Evolutionary conservation across 2,888 invertebrate species (phyloP).

Genomic region (Torymus texanus): DNA sequence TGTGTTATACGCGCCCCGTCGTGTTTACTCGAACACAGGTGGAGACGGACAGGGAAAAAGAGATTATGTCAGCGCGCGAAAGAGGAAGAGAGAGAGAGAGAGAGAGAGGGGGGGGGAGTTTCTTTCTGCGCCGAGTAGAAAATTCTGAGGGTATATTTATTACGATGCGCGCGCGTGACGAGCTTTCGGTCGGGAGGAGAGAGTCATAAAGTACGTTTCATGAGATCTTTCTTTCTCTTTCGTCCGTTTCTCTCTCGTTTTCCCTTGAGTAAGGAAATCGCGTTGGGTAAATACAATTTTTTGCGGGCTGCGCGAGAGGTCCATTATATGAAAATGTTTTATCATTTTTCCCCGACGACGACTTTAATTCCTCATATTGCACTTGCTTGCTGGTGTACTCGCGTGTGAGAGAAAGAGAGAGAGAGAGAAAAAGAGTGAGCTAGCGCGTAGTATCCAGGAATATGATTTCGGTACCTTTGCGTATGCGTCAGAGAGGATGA

Average conservation of each 20-base stretch:
- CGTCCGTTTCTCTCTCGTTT: not conserved
- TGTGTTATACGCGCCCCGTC: constrained; percentile 7
- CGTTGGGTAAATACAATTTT: constrained; percentile 47
- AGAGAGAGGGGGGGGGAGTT: constrained; percentile 4
- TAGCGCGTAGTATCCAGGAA: too few species aligned
- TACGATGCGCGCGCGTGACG: constrained; percentile 39
- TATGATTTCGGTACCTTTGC: too few species aligned
- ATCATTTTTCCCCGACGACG: constrained; percentile 27
- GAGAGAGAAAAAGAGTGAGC: too few species aligned
- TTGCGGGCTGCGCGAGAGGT: not conserved
- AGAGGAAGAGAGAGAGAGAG: not conserved
- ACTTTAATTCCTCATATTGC: constrained; percentile 32
- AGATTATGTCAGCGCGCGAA: not conserved
- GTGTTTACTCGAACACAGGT: constrained; percentile 26
- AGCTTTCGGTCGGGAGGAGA: constrained; percentile 11
- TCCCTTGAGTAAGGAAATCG: constrained; percentile 37
- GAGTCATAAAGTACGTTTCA: constrained; percentile 34
- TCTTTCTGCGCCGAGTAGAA: constrained; percentile 4
- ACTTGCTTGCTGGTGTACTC: not conserved
- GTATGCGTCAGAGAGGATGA: too few species aligned
- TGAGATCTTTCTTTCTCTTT: constrained; percentile 7
- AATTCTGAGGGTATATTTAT: constrained; percentile 42
- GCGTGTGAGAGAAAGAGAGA: not conserved
- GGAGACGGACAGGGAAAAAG: not conserved
- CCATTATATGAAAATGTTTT: constrained; percentile 42